Evolutionary conservation across 2,888 invertebrate genomes (phyloP).

Genomic region (Cerceris ruficornis): DNA sequence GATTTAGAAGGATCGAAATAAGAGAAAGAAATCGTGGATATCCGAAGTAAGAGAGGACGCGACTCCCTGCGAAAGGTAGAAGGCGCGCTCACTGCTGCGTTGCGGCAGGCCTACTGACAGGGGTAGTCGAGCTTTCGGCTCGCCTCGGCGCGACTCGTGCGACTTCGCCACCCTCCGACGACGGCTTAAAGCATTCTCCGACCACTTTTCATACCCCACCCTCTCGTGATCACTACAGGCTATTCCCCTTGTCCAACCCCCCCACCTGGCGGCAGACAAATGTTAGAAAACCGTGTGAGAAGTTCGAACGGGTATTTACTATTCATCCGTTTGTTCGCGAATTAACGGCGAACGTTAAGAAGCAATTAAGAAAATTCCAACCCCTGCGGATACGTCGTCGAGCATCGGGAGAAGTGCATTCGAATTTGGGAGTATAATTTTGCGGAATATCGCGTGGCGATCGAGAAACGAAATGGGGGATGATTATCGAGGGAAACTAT

Average conservation of each 20-base stretch:
- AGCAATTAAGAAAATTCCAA: no score
- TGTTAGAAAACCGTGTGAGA: slow-evolving; percentile 50
- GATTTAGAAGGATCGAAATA: no score
- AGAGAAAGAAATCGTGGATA: background rate
- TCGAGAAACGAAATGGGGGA: no score
- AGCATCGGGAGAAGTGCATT: no score
- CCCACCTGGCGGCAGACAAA: slow-evolving; percentile 39
- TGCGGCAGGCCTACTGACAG: slow-evolving; percentile 78
- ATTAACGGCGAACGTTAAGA: slow-evolving; percentile 27
- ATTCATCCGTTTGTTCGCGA: slow-evolving; percentile 36
- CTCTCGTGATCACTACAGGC: slow-evolving; percentile 59
- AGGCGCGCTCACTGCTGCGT: slow-evolving; percentile 77
- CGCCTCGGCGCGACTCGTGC: slow-evolving; percentile 69
- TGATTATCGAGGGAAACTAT: no score
- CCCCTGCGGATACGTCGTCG: no score
- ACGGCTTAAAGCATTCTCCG: slow-evolving; percentile 74
- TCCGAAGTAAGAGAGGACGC: slow-evolving; percentile 20
- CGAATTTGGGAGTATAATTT: no score
- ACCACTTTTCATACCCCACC: slow-evolving; percentile 74
- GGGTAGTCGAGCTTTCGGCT: slow-evolving; percentile 71
- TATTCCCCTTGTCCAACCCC: slow-evolving; percentile 48
- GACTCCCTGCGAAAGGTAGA: slow-evolving; percentile 43
- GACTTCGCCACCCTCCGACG: slow-evolving; percentile 69
- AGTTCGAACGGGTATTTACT: slow-evolving; percentile 41
- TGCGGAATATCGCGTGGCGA: no score